Conservation (phyloP, 1,140 invertebrate species). For the Meloidogyne hapla region DNA sequence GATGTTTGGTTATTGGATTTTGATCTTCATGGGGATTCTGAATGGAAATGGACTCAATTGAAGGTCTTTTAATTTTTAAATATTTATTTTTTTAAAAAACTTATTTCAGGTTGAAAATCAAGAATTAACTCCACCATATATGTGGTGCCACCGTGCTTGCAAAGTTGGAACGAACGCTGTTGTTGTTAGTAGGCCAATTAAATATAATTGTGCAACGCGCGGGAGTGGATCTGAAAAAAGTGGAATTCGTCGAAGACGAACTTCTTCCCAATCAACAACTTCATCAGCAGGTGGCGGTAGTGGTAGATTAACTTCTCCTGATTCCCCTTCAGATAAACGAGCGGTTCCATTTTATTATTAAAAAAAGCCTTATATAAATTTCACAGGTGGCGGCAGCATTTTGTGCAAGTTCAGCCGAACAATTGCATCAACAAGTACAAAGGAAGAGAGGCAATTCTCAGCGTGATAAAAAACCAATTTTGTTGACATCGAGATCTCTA, state of each 20-base stretch:
- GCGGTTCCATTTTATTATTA: no score
- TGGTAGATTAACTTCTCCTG: constrained; percentile 18
- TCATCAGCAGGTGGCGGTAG: constrained; percentile 6
- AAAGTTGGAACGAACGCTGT: constrained; percentile 68
- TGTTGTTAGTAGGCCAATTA: constrained; percentile 42
- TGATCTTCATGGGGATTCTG: constrained; percentile 61
- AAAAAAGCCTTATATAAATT: no score
- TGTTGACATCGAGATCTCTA: constrained; percentile 22
- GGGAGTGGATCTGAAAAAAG: constrained; percentile 16
- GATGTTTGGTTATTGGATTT: constrained; percentile 75
- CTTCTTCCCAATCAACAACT: constrained; percentile 21
- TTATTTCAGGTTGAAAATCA: constrained; percentile 49
- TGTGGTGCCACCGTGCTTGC: constrained; percentile 89
- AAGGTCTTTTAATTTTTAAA: constrained; percentile 30
- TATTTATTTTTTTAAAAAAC: background rate
- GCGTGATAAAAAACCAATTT: constrained; percentile 12
- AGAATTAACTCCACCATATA: constrained; percentile 71
- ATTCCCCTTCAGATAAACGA: constrained; percentile 23
- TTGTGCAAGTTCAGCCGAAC: constrained; percentile 10
- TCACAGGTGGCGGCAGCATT: constrained; percentile 15
- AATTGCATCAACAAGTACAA: constrained; percentile 15
- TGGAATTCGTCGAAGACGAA: constrained; percentile 16
- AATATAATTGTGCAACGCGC: constrained; percentile 9
- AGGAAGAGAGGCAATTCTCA: constrained; percentile 7
- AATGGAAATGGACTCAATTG: constrained; percentile 53